Percentiles rank a stretch among this genome's conserved stretches.
Conservation (phyloP, 2,797 vertebrate species). For the Propithecus perrieri region DNA sequence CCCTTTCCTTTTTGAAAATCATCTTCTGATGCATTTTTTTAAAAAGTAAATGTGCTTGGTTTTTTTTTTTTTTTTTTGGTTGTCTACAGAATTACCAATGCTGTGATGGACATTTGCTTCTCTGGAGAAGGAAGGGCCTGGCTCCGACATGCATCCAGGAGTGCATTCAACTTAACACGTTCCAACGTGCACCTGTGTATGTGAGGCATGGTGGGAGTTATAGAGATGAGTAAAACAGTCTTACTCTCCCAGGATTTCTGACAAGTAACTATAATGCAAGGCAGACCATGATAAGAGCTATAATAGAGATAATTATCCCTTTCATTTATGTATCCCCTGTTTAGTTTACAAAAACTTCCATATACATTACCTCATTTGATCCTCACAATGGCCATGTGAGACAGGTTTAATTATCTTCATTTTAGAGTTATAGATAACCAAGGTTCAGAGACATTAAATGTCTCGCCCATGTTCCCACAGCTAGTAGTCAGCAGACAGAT, state of each 20-base stretch:
- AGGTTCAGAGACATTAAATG: not conserved
- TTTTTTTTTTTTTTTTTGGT: not conserved
- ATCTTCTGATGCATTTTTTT: not conserved
- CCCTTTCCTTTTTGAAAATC: not conserved
- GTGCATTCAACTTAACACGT: not conserved
- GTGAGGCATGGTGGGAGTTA: not conserved
- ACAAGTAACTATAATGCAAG: not conserved
- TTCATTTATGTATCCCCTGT: not conserved
- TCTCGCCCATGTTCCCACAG: not conserved
- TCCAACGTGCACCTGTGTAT: fast-evolving
- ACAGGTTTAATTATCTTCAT: not conserved
- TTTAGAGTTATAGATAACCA: not conserved
- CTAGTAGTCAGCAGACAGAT: not conserved
- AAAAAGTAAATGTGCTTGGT: not conserved
- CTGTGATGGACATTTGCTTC: not conserved
- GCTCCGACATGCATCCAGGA: not conserved
- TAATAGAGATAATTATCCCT: not conserved
- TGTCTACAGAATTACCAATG: not conserved
- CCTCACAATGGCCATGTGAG: not conserved
- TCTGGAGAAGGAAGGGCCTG: not conserved
- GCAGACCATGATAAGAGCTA: not conserved
- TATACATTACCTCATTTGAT: not conserved
- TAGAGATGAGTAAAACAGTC: not conserved
- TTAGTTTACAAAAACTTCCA: not conserved
- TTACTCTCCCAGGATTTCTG: not conserved